Evolutionary conservation across 2,113 vertebrate species (phyloP), one percentile per base, ranked within the genome.

Genomic region (Chlorodrepanis virens): DNA sequence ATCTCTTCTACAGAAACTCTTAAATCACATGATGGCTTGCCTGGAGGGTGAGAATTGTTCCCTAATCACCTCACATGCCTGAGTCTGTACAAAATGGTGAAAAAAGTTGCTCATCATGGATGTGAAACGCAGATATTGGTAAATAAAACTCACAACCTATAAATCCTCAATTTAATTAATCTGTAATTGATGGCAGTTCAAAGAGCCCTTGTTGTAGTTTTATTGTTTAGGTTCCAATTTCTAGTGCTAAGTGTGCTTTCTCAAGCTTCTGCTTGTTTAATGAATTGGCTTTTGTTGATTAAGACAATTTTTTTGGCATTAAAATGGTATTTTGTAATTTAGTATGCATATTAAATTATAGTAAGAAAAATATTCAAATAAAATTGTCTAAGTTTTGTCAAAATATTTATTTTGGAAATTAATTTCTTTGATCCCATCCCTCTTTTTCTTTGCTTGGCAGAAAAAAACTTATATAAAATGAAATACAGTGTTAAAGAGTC

Each of bases 1-100:
- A 90, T 91, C 67, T 96, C 40, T 91, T 93, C 75, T 72, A 24
- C 23, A 72, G 84, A 83, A 93, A 93, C 53, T 68, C 78, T 89
- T 96, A 84, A 94, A 87, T 94, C 61, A n/a, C 37, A 14, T 22
- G 37, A 47, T 85, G 27, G 53, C 70, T 69, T 87, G 37, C 29
- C 56, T 85, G 42, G 14, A 10, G 90, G 27, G 45, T 68, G 33
- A 54, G 67, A 85, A 15, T 63, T 89, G 44, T 61, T 94, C 37
- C 71, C 65, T 79, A 70, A 69, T 69, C 54, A 45, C 53, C 37
- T 89, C 78, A 25, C 50, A 31, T 69, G 28, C 23, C 28, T 89
- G 49, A 3, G 25, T 40, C 39, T 49, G 7, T 52, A 45, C 23
- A 39, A 89, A 94, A 68, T 61, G 33, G 21, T 85, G 65, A 33